Base-by-base conservation (phyloP, 2,888 invertebrate species). In the Metacarcinus magister region DNA sequence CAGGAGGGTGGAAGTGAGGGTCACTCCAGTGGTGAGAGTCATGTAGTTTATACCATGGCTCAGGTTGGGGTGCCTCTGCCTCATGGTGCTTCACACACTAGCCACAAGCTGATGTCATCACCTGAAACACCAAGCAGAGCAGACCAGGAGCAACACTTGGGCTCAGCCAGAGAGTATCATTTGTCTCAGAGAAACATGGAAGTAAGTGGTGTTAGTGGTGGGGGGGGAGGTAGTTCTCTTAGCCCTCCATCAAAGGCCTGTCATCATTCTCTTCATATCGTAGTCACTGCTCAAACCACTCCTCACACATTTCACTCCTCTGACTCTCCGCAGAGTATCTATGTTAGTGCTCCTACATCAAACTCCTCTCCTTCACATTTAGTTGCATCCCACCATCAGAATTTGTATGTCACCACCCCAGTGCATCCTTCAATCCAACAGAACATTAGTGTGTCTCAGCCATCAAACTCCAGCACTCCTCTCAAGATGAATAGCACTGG, bases 401-500 rank as follows among this genome's bases (percentile, higher is more conserved):
- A 90, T 48, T 28, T 96, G 87, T 96, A 96, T 93, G 92, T 95
- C 19, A 92, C 93, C 13, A 93, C 96, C 60, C 96, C 96, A 60
- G 93, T 44, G 43, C 44, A 60, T 19, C 39, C 94, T 48, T 8
- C 19, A 19, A 90, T 92, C 82, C 87, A 96, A 10, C 96, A 96
- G 44, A 96, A 96, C 16, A 89, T 95, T 10, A 93, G 87, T 89
- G 95, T 96, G 46, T 48, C 93, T 23, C 89, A 91, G 16, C 92
- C 94, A 48, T 60, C 82, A 44, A 39, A 60, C 67, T 94, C 46
- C 19, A 93, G 91, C 92, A 48, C 60, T 32, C 93, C 28, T 16
- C 94, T 94, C 32, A 94, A 54, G 16, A 94, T 32, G 43, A 39
- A 87, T 44, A 87, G 91, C 13, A 94, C 87, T 23, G 60, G 93